Evolutionary conservation across 2,113 vertebrate genomes (phyloP).

Genomic region (Emydocephalus ijimae): DNA sequence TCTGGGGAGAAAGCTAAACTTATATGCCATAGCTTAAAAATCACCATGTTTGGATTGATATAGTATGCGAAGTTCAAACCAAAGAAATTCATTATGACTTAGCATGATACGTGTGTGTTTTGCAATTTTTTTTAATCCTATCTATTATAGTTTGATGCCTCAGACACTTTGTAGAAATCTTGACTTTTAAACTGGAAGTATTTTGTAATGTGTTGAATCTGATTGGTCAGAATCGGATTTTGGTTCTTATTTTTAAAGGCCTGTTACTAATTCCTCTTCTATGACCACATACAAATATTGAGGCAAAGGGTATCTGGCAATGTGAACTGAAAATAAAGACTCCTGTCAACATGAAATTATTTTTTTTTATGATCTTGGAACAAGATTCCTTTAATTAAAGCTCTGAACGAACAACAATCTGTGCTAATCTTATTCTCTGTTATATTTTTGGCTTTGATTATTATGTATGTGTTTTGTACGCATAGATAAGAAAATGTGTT

Average conservation of each 20-base stretch:
- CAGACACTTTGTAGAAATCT: neutral
- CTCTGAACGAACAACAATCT: slow-evolving; percentile 45
- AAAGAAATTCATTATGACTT: neutral
- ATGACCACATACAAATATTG: slow-evolving; percentile 35
- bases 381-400: slow-evolving; percentile 51
- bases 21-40: neutral
- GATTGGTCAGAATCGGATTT: neutral
- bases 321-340: slow-evolving; percentile 45
- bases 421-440: slow-evolving; percentile 33
- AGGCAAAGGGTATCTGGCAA: slow-evolving; percentile 48
- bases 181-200: neutral
- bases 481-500: slow-evolving; percentile 22
- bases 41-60: neutral
- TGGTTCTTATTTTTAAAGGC: neutral
- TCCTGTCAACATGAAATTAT: slow-evolving; percentile 53
- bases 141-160: neutral
- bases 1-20: neutral
- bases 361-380: slow-evolving; percentile 59
- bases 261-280: slow-evolving; percentile 15
- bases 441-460: neutral
- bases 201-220: neutral
- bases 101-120: neutral
- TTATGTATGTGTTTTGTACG: neutral
- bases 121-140: neutral
- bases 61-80: neutral